Conservation (phyloP, 2,797 vertebrate species). For the Pipistrellus pipistrellus region DNA sequence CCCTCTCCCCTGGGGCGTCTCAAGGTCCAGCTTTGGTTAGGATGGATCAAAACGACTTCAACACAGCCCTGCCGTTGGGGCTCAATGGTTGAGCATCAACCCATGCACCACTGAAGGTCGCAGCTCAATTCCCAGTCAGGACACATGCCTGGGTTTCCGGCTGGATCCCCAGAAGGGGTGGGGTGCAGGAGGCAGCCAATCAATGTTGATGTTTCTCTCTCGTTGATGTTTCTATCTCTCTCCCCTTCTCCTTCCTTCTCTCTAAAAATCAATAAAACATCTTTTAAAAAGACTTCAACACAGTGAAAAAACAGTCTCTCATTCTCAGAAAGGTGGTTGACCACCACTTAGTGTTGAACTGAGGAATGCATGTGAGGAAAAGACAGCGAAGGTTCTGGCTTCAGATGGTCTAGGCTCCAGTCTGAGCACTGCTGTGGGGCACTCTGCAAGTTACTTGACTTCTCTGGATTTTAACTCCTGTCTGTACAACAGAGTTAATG, state of each 20-base stretch:
- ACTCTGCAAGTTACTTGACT: not conserved
- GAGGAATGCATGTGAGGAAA: not conserved
- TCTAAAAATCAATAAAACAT: too few species aligned
- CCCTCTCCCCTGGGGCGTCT: not conserved
- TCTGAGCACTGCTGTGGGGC: not conserved
- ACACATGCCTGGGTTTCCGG: too few species aligned
- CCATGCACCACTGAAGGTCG: too few species aligned
- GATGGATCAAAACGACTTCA: not conserved
- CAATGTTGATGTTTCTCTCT: too few species aligned
- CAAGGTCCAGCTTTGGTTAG: not conserved
- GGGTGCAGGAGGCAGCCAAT: too few species aligned
- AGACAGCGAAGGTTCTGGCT: not conserved
- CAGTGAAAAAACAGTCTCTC: not conserved
- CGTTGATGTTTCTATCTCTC: too few species aligned
- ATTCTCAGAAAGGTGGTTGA: not conserved
- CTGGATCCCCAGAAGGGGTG: too few species aligned
- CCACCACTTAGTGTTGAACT: not conserved
- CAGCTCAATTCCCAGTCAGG: too few species aligned
- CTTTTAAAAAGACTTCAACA: not conserved
- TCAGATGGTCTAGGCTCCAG: not conserved
- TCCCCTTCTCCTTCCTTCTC: too few species aligned
- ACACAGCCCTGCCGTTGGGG: not conserved
- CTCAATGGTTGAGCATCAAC: too few species aligned
- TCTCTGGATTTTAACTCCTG: constrained; percentile 7
- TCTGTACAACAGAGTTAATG: not conserved